Percentiles rank a stretch among this genome's conserved stretches.
phyloP scores from a whole-genome alignment of 2,113 vertebrate species.

The Aptenodytes forsteri region DNA sequence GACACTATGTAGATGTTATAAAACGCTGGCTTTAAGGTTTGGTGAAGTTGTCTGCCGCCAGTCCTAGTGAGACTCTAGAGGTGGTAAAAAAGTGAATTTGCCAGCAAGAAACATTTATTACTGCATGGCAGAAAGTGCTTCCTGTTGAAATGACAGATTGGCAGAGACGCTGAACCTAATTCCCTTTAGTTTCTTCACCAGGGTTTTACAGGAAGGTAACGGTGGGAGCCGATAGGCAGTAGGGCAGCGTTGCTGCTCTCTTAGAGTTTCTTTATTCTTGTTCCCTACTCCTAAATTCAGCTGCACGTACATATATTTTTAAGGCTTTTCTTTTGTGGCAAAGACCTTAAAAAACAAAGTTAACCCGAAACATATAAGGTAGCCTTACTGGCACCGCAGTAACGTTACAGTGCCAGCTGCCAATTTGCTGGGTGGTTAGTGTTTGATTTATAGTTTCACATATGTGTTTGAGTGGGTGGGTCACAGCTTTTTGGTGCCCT shows the following conservation, averaged over 20 bases:
- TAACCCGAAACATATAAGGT: constrained; percentile 15
- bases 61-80: background rate
- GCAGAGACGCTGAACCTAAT: background rate
- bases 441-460: constrained; percentile 70
- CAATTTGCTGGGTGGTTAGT: constrained; percentile 60
- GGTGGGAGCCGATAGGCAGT: background rate
- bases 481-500: constrained; percentile 47
- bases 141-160: constrained; percentile 15
- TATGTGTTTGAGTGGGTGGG: constrained; percentile 62
- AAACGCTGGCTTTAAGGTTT: background rate
- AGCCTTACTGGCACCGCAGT: constrained; percentile 33
- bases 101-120: constrained; percentile 35
- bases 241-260: background rate
- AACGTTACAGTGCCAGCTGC: constrained; percentile 25
- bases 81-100: constrained; percentile 21
- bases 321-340: constrained; percentile 43
- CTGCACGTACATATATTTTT: constrained; percentile 38
- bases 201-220: background rate
- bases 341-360: constrained; percentile 48
- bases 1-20: background rate
- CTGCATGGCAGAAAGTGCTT: background rate
- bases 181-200: background rate
- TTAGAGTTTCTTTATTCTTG: background rate
- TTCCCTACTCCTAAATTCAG: background rate
- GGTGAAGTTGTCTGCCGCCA: background rate